Evolutionary conservation across 2,797 vertebrate genomes (phyloP), one percentile per base, ranked within the genome.

Genomic region (Pseudopleuronectes americanus): DNA sequence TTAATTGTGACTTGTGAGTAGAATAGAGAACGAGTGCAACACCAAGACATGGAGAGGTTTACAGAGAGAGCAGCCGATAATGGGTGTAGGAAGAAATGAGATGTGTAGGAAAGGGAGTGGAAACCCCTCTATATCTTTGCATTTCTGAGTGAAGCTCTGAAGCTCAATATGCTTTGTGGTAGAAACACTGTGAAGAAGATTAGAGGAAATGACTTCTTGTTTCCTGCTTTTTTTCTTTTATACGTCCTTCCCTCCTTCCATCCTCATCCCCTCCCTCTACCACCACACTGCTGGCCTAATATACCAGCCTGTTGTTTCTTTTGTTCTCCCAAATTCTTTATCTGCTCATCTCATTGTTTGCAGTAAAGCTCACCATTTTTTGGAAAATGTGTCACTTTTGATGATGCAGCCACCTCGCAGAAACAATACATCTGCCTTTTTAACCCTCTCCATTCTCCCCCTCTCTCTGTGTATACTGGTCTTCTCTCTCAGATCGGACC

Each of bases 401-500:
- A 80, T 76, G 51, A 77, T 66, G 38, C 45, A 8, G 26, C 75
- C 73, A 68, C 68, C 36, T 73, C 64, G 77, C 36, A 24, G 17
- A 77, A 45, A 19, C 43, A 17, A 19, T 45, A 45, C 43, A 19
- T 71, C 57, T 41, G 2, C 4, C 23, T 26, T 22, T 59, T 24
- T 41, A 23, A 43, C 22, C 12, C 9, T 22, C 8, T 59, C 54
- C 45, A 22, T 77, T 66, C 31, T 68, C 51, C 66, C 26, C 54
- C 10, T 54, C 26, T 62, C 21, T 74, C 49, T 65, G 13, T 28
- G 49, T 5, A 65, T 57, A 4, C 22, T 58, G 38, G 6, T 52
- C 53, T 65, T 57, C 47, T 69, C 26, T 64, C 31, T 49, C 76
- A 98, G 97, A 95, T 98, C 53, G 90, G 79, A 14, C 79, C 93